Conservation (phyloP, 2,113 vertebrate species). For the Nestor notabilis region DNA sequence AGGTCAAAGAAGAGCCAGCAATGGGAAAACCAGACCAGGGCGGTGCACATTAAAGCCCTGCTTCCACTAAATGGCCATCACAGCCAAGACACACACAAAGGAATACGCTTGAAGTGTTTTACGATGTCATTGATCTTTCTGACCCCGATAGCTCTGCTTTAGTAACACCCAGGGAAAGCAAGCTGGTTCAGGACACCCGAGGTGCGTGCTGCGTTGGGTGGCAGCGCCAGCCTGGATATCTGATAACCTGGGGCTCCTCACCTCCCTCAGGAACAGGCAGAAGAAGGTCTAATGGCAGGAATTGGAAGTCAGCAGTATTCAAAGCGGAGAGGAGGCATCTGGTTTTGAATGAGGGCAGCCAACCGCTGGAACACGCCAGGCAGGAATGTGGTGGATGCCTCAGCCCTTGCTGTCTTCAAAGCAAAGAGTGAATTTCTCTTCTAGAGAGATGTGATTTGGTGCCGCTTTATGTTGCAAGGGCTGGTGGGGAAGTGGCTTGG, state of each 20-base stretch:
- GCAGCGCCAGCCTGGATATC: not conserved
- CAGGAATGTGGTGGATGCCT: not conserved
- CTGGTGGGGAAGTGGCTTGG: not conserved
- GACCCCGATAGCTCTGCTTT: not conserved
- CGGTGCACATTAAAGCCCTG: not conserved
- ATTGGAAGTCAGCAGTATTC: not conserved
- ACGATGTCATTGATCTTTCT: not conserved
- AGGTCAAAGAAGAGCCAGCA: not conserved
- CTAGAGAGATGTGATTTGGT: not conserved
- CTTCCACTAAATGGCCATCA: not conserved
- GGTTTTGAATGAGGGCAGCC: not conserved
- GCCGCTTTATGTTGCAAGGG: fast-evolving
- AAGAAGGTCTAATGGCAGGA: not conserved
- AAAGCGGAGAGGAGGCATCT: not conserved
- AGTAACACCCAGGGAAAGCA: not conserved
- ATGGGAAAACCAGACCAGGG: not conserved
- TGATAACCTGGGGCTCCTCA: not conserved
- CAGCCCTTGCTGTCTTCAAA: not conserved
- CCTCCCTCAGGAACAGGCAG: not conserved
- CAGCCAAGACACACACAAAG: not conserved
- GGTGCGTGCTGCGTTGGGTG: fast-evolving
- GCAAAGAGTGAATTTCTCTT: not conserved
- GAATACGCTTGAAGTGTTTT: not conserved
- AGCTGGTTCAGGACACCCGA: not conserved
- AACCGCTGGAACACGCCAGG: not conserved